Base-by-base conservation (phyloP, 2,113 vertebrate genomes). In the Cygnus buccinator region DNA sequence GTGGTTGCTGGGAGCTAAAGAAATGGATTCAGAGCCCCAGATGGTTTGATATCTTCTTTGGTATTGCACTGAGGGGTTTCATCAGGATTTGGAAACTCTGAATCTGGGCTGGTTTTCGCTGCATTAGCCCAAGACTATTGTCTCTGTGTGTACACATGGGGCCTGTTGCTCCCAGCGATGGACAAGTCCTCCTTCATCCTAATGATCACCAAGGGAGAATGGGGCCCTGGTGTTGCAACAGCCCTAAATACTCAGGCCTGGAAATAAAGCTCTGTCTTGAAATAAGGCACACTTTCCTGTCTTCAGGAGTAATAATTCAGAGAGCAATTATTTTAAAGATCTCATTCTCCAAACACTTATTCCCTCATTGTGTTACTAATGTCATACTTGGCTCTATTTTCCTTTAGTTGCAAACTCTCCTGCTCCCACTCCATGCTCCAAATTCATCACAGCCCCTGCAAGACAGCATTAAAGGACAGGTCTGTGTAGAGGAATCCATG, bases 231-330 rank as follows among this genome's bases (percentile, higher is more conserved):
- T 48, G n/a, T n/a, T 80, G 74, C 54, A 90, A 94, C 74, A 94
- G 44, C 72, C 35, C 10, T 4, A 77, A 15, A 7, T 41, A 55
- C 89, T 95, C 84, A 83, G 87, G 41, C 50, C 50, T 52, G 23
- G 50, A 25, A 52, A 52, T 14, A 52, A 52, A 25, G 35, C n/a
- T 37, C 19, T 54, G 54, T 7, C 44, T 75, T 66, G 33, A 78
- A 90, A 85, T 54, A 84, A 94, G 25, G 23, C 94, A 72, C 84
- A 76, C 86, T 92, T 89, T 94, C 76, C 61, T 81, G 59, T 58
- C 19, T 2, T 78, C 55, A 65, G 35, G 28, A 54, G 23, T 79
- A 70, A 91, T 58, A 9, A 2, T 20, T 39, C 33, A 41, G 63
- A 66, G 67, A 73, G 26, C 44, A 62, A 67, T 43, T 71, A 26